These are phyloP conservation scores for Zaprionus kolodkinae DNA, from an alignment of 1,140 invertebrate genomes.

Conservation along the genomic window DNA sequence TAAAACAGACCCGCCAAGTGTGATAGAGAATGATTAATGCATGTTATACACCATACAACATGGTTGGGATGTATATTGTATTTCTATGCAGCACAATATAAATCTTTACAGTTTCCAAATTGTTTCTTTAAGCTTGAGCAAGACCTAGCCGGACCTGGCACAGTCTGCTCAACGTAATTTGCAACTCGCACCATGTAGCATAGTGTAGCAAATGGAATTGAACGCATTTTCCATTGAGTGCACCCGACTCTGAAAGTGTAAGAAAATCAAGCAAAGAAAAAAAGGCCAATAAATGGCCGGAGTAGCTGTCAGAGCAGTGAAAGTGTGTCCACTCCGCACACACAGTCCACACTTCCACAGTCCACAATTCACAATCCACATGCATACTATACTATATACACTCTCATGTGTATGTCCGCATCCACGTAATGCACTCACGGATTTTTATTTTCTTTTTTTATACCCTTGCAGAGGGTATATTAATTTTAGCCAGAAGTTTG, in stretches of 20 bases:
- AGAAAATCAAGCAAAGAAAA: conserved; percentile 36
- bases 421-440: conserved; percentile 48
- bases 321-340: conserved; percentile 56
- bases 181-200: conserved; percentile 4
- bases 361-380: conserved; percentile 8
- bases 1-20: conserved; percentile 15
- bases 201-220: conserved; percentile 38
- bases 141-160: not conserved
- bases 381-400: not conserved
- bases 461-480: no score
- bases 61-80: not conserved
- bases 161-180: not conserved
- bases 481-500: no score
- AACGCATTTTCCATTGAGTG: conserved; percentile 49
- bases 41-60: conserved; percentile 27
- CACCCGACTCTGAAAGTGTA: conserved; percentile 52
- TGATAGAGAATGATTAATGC: conserved; percentile 35
- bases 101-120: not conserved
- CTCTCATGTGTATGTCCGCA: conserved; percentile 32
- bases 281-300: conserved; percentile 66
- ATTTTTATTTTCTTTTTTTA: conserved; percentile 24
- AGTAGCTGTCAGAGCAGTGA: conserved; percentile 64
- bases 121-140: not conserved
- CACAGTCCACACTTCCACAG: conserved; percentile 5
- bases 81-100: not conserved